Base-by-base conservation (phyloP, 2,888 invertebrate genomes). In the Anorthoa munda region DNA sequence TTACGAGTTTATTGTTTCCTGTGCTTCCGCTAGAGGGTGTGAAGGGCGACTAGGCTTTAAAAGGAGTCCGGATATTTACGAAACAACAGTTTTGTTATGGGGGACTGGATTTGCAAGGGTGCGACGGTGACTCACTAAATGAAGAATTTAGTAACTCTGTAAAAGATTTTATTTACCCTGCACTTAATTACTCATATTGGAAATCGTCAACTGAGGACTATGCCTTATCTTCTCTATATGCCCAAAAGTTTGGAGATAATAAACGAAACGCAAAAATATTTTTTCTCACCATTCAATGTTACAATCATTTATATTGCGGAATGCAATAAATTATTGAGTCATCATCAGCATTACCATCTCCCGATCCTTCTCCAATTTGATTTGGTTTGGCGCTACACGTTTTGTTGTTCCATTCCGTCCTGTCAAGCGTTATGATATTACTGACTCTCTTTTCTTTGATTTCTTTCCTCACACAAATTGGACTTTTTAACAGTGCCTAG, bases 1-100 rank as follows among this genome's bases (percentile, higher is more conserved):
- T 88, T 86, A 89, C 86, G 82, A 84, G 87, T 90, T 92, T 92
- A 92, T 93, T 89, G 92, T 91, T 92, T 91, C 91, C 90, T 89
- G 86, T 79, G 83, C 90, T 92, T 93, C 92, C 92, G 91, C 77
- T 82, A 76, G 74, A 66, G 85, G 88, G 85, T 71, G 82, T 72
- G 73, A 79, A 72, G 71, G 83, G 89, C 85, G 81, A 72, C 89
- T 74, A 86, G 55, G 68, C 61, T 72, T 80, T 81, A 75, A 72
- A 73, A 63, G 59, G 66, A 76, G 15, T 69, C 64, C 55, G 72
- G 77, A 79, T 78, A 77, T 78, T 81, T 81, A 75, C 45, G 39
- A n/a, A 4, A 46, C 18, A 23, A 23, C 4, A 66, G 13, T 60
- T 73, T 66, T 72, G 55, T 50, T 63, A 23, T 45, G 17, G 17